Evolutionary conservation across 1,140 invertebrate genomes (phyloP).

Genomic region (Phthorimaea operculella): DNA sequence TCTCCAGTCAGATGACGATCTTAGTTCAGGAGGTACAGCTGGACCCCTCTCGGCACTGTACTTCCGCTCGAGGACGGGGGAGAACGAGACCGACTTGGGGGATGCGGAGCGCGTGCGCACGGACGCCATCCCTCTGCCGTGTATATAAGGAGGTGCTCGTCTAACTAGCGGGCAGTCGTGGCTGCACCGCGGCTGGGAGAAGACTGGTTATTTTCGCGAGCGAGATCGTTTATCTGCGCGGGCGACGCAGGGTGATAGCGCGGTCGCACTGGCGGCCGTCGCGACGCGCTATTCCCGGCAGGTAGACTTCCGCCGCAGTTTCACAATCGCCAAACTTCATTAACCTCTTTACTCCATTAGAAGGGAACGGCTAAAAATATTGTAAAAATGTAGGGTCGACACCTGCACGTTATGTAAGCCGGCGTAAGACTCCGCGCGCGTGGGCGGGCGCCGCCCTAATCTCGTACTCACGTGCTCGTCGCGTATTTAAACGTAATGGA

Average conservation of each 20-base stretch:
- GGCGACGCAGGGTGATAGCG: conserved; percentile 52
- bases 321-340: conserved; percentile 53
- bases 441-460: conserved; percentile 44
- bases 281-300: conserved; percentile 63
- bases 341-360: conserved; percentile 35
- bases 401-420: conserved; percentile 29
- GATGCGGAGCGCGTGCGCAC: conserved; percentile 67
- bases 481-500: not conserved
- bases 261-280: conserved; percentile 51
- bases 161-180: conserved; percentile 48
- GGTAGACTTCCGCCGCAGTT: conserved; percentile 56
- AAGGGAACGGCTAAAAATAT: conserved; percentile 17
- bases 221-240: conserved; percentile 49
- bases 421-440: conserved; percentile 21
- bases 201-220: conserved; percentile 59
- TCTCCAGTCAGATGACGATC: conserved; percentile 50
- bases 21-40: conserved; percentile 40
- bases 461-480: not conserved
- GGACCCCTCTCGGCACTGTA: conserved; percentile 50
- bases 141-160: conserved; percentile 49
- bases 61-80: conserved; percentile 62
- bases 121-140: conserved; percentile 52
- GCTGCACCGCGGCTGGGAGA: conserved; percentile 45
- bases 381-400: conserved; percentile 16
- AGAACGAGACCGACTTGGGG: conserved; percentile 66